Percentiles rank a stretch among this genome's conserved stretches.
Evolutionary conservation across 2,797 vertebrate genomes (phyloP).

Genomic region (Valencia hispanica): DNA sequence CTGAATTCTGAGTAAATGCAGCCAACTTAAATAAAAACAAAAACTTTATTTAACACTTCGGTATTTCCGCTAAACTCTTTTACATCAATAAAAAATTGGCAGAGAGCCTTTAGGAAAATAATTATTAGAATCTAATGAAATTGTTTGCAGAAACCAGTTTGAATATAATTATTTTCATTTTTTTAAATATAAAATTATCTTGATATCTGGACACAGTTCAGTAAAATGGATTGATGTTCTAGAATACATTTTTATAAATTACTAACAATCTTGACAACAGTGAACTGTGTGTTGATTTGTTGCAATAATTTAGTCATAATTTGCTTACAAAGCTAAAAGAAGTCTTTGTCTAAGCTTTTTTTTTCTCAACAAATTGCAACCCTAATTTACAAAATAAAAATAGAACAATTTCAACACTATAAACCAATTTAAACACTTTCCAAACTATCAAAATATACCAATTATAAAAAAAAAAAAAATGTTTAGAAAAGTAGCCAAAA

Average conservation of each 20-base stretch:
- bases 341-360: background rate
- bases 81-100: too few relatives aligned
- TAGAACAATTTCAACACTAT: background rate
- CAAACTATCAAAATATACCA: background rate
- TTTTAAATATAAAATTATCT: background rate
- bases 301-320: background rate
- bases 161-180: background rate
- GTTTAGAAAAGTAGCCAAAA: too few relatives aligned
- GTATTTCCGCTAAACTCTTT: too few relatives aligned
- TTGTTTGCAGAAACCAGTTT: background rate
- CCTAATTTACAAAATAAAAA: too few relatives aligned
- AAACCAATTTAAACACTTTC: background rate
- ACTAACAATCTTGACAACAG: background rate
- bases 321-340: background rate
- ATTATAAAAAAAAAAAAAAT: background rate
- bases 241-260: background rate
- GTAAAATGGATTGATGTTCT: background rate
- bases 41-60: too few relatives aligned
- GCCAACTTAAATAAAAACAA: too few relatives aligned
- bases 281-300: background rate
- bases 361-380: background rate
- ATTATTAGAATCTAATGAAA: too few relatives aligned
- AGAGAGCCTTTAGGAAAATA: too few relatives aligned
- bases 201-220: background rate
- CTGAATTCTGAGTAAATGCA: too few relatives aligned